phyloP scores from a whole-genome alignment of 2,797 vertebrate species.

The Falco biarmicus region DNA sequence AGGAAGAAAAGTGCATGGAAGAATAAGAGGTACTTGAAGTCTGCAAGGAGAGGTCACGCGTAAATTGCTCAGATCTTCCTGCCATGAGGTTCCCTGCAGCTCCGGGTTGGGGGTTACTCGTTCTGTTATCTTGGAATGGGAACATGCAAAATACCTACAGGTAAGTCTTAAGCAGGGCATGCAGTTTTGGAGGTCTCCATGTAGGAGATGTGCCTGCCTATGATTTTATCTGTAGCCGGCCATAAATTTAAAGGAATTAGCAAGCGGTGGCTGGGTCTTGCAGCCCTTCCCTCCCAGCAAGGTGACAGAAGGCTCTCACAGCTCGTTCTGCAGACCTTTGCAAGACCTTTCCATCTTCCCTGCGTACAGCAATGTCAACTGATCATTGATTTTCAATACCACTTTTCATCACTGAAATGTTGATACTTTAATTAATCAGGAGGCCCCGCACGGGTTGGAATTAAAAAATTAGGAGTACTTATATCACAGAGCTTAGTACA shows the following conservation, averaged over 20 bases:
- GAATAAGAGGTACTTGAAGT: neutral
- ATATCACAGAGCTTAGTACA: neutral
- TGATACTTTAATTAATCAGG: conserved; percentile 40
- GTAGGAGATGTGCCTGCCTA: neutral
- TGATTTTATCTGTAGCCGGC: neutral
- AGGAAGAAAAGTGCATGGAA: neutral
- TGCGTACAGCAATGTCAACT: neutral
- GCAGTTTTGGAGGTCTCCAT: neutral
- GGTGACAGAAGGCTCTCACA: neutral
- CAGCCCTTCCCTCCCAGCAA: neutral
- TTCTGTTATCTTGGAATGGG: neutral
- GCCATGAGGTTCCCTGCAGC: neutral
- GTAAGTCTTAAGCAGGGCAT: neutral
- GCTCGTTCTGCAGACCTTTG: neutral
- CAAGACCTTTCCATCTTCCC: neutral
- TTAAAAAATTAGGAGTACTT: neutral
- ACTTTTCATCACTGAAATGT: neutral
- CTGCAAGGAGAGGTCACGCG: neutral
- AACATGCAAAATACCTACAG: neutral
- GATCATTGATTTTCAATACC: neutral
- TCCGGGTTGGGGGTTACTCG: neutral
- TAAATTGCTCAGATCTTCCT: neutral
- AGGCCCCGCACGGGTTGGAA: neutral
- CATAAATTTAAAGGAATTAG: neutral
- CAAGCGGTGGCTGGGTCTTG: neutral